phyloP scores from a whole-genome alignment of 2,888 invertebrate species.

The Drosophila affinis region DNA sequence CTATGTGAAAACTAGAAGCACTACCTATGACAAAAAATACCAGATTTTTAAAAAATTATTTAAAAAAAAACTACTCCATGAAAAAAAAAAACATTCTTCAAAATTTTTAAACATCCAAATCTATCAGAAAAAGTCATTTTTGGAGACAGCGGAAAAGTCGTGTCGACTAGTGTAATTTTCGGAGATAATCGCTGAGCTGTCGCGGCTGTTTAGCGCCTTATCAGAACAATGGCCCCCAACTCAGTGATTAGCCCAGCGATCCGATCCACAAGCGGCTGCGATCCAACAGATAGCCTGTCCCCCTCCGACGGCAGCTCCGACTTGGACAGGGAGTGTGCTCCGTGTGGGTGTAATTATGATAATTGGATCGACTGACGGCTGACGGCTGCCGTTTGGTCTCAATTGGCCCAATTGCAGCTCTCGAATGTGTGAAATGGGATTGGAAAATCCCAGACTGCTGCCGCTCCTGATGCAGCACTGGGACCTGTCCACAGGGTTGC shows the following conservation, averaged over 20 bases:
- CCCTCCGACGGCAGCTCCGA: not conserved
- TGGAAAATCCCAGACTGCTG: no score
- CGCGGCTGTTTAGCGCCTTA: constrained; percentile 76
- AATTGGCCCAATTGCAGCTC: constrained; percentile 74
- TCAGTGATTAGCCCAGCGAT: constrained; percentile 53
- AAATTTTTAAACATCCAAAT: no score
- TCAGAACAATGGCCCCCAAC: constrained; percentile 68
- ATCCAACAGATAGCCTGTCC: constrained; percentile 21
- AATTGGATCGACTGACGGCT: constrained; percentile 46
- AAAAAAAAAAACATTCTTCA: no score
- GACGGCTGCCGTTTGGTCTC: constrained; percentile 50
- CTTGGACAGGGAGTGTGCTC: constrained; percentile 16
- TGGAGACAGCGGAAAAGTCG: no score
- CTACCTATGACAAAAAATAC: no score
- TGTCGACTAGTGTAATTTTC: no score
- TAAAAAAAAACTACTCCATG: no score
- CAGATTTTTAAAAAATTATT: no score
- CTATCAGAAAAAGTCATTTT: no score
- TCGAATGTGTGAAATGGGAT: constrained; percentile 63
- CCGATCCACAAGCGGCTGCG: constrained; percentile 36
- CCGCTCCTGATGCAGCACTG: no score
- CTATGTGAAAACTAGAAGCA: no score
- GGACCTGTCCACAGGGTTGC: no score
- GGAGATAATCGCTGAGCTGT: constrained; percentile 59
- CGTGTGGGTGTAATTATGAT: constrained; percentile 54